These are phyloP conservation scores for Catocala nupta DNA, from an alignment of 2,888 invertebrate species.

Conservation along the genomic window DNA sequence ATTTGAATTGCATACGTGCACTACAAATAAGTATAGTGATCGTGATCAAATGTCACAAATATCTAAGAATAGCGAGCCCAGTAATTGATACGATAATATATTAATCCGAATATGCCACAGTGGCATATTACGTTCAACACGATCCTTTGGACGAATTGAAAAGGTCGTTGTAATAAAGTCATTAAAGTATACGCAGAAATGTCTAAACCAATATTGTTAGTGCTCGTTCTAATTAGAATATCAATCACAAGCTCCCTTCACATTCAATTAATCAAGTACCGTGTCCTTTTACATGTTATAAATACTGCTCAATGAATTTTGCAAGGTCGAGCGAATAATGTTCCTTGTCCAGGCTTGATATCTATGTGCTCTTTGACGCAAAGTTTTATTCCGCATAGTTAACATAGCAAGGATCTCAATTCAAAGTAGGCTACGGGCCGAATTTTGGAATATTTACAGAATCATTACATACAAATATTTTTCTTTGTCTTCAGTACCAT, in stretches of 20 bases:
- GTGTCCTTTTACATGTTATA: slow-evolving; percentile 40
- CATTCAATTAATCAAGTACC: slow-evolving; percentile 38
- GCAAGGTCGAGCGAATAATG: slow-evolving; percentile 29
- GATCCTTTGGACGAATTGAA: slow-evolving; percentile 43
- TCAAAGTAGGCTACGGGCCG: not conserved
- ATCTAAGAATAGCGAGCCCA: too few species aligned
- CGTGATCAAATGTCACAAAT: too few species aligned
- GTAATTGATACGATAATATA: slow-evolving; percentile 2
- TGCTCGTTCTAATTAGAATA: slow-evolving; percentile 48
- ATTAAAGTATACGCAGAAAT: slow-evolving; percentile 36
- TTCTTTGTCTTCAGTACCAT: too few species aligned
- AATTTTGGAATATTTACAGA: too few species aligned
- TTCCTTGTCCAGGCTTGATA: slow-evolving; percentile 1
- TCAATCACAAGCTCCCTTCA: slow-evolving; percentile 47
- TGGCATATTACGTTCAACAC: slow-evolving; percentile 19
- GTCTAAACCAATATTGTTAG: slow-evolving; percentile 32
- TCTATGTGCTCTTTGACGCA: not conserved
- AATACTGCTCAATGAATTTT: slow-evolving; percentile 26
- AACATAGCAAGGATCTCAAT: too few species aligned
- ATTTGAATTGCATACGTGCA: too few species aligned
- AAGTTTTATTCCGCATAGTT: too few species aligned
- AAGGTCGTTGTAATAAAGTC: slow-evolving; percentile 49
- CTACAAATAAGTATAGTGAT: too few species aligned
- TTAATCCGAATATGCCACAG: slow-evolving; percentile 26
- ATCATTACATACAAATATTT: too few species aligned